Evolutionary conservation across 2,797 vertebrate species (phyloP), one percentile per base, ranked within the genome.

Genomic region (Rhabdophis nuchalis): DNA sequence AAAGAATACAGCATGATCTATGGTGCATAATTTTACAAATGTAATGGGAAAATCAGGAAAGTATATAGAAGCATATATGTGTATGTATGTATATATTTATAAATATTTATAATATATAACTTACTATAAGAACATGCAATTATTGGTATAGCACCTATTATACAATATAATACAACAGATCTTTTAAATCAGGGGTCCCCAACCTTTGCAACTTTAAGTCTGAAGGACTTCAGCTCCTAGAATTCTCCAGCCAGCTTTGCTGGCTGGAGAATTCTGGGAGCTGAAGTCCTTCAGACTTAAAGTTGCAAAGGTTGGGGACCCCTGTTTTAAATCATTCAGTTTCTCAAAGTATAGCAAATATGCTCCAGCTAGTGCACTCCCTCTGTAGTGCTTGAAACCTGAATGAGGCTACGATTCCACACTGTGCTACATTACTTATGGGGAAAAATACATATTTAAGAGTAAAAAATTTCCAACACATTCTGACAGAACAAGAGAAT

Each of bases 141-240:
- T 97, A 97, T 97, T 96, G 89, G 57, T 95, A 97, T 94, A 96
- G 96, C 95, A 97, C 97, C 96, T 98, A 98, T 98, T 97, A 97
- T 98, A 98, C 98, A 99, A 96, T 98, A 98, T 98, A 96, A 97
- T 98, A 99, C 98, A 98, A 97, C 97, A 96, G 90, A 95, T 95
- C 95, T 97, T 97, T 95, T 93, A 95, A 97, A 95, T 94, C 94
- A 94, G n/a, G n/a, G n/a, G n/a, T n/a, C n/a, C n/a, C n/a, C n/a
- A n/a, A n/a, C n/a, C n/a, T n/a, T n/a, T n/a, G n/a, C n/a, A n/a
- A n/a, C n/a, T n/a, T n/a, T n/a, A n/a, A n/a, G n/a, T n/a, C n/a
- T n/a, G n/a, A n/a, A n/a, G n/a, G n/a, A n/a, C n/a, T n/a, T n/a
- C n/a, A n/a, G n/a, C n/a, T n/a, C n/a, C n/a, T n/a, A n/a, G n/a